These are phyloP conservation scores for Adelges cooleyi DNA, from an alignment of 1,140 invertebrate species.

Conservation along the genomic window DNA sequence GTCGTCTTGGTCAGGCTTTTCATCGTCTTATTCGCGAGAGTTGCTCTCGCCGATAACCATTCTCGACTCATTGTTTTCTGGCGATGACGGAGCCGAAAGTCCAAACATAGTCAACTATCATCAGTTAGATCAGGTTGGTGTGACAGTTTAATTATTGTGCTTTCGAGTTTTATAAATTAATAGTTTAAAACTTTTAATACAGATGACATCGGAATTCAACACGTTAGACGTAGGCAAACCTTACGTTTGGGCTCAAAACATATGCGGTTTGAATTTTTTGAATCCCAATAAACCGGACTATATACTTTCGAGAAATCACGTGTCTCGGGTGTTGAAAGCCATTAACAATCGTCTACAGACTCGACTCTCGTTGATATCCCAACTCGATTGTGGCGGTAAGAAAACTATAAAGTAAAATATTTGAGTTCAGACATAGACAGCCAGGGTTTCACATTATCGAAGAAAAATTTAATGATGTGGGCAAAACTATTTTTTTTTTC, in stretches of 20 bases:
- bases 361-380: constrained; percentile 14
- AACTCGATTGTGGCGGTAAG: constrained; percentile 17
- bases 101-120: constrained; percentile 14
- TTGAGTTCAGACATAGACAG: no score
- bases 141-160: no score
- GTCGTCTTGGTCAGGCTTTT: constrained; percentile 23
- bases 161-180: no score
- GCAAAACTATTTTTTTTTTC: no score
- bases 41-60: constrained; percentile 16
- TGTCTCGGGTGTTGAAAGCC: constrained; percentile 2
- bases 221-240: constrained; percentile 14
- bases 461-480: no score
- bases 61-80: constrained; percentile 16
- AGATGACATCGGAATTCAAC: constrained; percentile 12
- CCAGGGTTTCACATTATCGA: no score
- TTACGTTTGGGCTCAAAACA: constrained; percentile 21
- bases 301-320: constrained; percentile 16
- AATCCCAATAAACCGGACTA: not conserved
- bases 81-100: constrained; percentile 4
- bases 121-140: constrained; percentile 19
- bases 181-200: not conserved
- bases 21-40: constrained; percentile 12
- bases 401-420: not conserved
- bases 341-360: constrained; percentile 23
- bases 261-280: constrained; percentile 20